Evolutionary conservation across 2,888 invertebrate genomes (phyloP).

Genomic region (Diaphora mendica): DNA sequence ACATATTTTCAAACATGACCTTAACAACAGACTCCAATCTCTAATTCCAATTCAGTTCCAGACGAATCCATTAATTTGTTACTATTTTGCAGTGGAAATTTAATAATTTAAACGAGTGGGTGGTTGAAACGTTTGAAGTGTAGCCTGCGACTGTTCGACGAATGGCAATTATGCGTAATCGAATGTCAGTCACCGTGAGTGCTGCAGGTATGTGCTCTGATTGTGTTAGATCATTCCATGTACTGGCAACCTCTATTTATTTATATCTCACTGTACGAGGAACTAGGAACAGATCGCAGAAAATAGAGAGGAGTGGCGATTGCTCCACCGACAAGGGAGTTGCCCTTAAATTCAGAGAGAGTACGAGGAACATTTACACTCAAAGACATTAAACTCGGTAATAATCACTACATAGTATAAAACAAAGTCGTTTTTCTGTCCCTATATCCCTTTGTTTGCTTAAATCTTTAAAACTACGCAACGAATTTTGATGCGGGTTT

Average conservation of each 20-base stretch:
- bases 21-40: neutral
- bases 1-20: neutral
- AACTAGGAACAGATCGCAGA: too few species aligned
- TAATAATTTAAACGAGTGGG: neutral
- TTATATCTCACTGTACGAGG: neutral
- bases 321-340: too few species aligned
- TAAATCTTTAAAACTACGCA: too few species aligned
- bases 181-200: constrained; percentile 1
- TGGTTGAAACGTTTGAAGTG: neutral
- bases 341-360: neutral
- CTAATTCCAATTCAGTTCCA: neutral
- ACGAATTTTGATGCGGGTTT: too few species aligned
- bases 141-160: neutral
- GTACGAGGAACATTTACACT: too few species aligned
- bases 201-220: neutral
- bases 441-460: too few species aligned
- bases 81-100: neutral
- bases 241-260: neutral
- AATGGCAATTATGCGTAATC: neutral
- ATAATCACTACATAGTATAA: too few species aligned
- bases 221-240: neutral
- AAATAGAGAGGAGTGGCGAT: too few species aligned
- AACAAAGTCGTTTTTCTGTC: too few species aligned
- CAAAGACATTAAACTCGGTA: too few species aligned
- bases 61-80: neutral